phyloP scores from a whole-genome alignment of 2,888 invertebrate species.

The Caenorhabditis virilis region DNA sequence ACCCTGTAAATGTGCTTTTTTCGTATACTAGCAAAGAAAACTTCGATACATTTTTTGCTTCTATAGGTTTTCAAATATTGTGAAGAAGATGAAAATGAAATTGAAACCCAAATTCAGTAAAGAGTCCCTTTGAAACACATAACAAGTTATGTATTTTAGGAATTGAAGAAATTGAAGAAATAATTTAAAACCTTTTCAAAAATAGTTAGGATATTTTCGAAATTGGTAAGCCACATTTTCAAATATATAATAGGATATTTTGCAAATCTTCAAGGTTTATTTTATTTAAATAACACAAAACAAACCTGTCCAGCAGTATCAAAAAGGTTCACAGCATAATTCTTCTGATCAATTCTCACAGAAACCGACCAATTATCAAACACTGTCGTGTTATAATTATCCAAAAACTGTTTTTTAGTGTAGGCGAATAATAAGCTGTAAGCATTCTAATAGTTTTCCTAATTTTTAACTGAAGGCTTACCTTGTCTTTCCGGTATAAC shows the following conservation, averaged over 20 bases:
- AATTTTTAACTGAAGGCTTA: constrained; percentile 7
- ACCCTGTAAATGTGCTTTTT: too few relatives aligned
- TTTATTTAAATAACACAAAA: neutral
- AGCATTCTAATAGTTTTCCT: constrained; percentile 3
- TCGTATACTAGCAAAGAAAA: too few relatives aligned
- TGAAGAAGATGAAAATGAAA: too few relatives aligned
- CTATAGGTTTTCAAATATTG: too few relatives aligned
- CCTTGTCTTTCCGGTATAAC: constrained; percentile 90
- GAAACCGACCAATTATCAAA: constrained; percentile 63
- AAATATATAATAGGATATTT: neutral
- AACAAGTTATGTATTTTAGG: neutral
- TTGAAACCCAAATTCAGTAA: too few relatives aligned
- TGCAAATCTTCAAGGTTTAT: neutral
- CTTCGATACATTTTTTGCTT: too few relatives aligned
- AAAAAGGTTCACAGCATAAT: constrained; percentile 57
- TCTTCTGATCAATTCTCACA: constrained; percentile 52
- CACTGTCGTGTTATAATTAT: constrained; percentile 58
- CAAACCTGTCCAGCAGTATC: constrained; percentile 64
- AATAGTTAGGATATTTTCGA: neutral
- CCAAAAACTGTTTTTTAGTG: constrained; percentile 57
- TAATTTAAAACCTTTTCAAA: neutral
- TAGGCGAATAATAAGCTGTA: constrained; percentile 61
- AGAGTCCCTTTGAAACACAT: too few relatives aligned
- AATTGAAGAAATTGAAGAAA: neutral
- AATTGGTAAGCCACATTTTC: neutral